Base-by-base conservation (phyloP, 2,888 invertebrate species). In the Andrena trimmerana region DNA sequence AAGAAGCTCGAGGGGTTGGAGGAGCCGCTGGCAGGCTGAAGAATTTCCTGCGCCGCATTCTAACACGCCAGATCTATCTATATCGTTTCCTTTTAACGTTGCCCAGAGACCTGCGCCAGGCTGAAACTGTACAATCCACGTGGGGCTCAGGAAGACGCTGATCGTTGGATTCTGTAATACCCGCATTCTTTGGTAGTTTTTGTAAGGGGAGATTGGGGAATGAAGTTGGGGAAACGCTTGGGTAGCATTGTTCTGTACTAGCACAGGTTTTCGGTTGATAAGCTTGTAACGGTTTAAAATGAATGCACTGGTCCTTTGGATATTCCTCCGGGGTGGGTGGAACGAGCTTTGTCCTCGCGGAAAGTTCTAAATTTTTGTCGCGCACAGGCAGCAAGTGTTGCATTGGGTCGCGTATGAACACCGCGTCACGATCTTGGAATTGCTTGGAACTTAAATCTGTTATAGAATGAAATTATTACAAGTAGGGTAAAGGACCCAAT, bases 1-100 rank as follows among this genome's bases (percentile, higher is more conserved):
- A 59, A 79, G 76, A 70, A 70, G 59, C 50, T 67, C 67, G 73
- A 80, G 68, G 48, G 75, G 83, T 70, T 75, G 78, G 62, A 24
- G 78, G 62, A 24, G 62, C 52, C 67, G 79, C 48, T 59, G 57
- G 68, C 77, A 68, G 69, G 59, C 66, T 82, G 78, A 85, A 78
- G 83, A 81, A 87, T 83, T 81, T 72, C 63, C 80, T 71, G 65
- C 33, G 48, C 73, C 74, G 85, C 85, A 83, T 87, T 78, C 83
- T 83, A 81, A 87, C 87, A 78, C 83, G 83, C 76, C 67, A 72
- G 68, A 54, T 72, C 81, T 78, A 78, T 74, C 74, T 74, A 60
- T 67, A 74, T 57, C 24, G 63, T 29, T 72, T 67, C 68, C 67
- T 63, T 72, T 72, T 77, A 81, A 74, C 71, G 62, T 33, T 33